Evolutionary conservation across 2,113 vertebrate species (phyloP).

Genomic region (Bothrops jararaca): DNA sequence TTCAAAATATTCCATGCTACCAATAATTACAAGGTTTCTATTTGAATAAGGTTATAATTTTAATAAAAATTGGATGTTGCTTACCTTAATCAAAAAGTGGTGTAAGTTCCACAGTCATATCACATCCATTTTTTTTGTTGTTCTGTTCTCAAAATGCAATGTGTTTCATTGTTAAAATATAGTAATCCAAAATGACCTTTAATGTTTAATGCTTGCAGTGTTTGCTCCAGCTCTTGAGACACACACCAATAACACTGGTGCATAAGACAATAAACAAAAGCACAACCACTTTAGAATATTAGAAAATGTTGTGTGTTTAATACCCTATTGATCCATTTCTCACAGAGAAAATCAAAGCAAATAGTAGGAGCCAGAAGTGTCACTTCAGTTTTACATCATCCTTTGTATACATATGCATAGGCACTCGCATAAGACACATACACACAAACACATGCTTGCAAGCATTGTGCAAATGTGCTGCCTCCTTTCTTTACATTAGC

Average conservation of each 20-base stretch:
- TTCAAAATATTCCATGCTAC: background rate
- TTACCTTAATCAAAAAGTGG: slow-evolving; percentile 3
- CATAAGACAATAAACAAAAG: background rate
- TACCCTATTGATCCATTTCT: background rate
- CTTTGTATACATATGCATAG: background rate
- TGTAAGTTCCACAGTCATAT: background rate
- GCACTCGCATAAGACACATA: background rate
- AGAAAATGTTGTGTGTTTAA: background rate
- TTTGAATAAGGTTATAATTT: slow-evolving; percentile 9
- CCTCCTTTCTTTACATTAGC: background rate
- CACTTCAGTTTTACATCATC: background rate
- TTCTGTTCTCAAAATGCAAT: background rate
- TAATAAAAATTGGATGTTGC: slow-evolving; percentile 1
- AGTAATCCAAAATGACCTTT: background rate
- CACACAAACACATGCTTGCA: background rate
- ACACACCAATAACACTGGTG: background rate
- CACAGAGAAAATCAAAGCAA: background rate
- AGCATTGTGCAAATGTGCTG: background rate
- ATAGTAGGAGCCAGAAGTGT: background rate
- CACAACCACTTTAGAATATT: background rate
- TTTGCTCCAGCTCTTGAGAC: background rate
- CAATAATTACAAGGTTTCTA: background rate
- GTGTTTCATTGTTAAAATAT: slow-evolving; percentile 15
- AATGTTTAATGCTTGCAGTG: background rate
- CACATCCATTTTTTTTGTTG: background rate